A percentile compares a stretch with the other conserved stretches of the same genome.
Evolutionary conservation across 2,113 vertebrate genomes (phyloP).

Genomic region (Typhlomys cinereus): DNA sequence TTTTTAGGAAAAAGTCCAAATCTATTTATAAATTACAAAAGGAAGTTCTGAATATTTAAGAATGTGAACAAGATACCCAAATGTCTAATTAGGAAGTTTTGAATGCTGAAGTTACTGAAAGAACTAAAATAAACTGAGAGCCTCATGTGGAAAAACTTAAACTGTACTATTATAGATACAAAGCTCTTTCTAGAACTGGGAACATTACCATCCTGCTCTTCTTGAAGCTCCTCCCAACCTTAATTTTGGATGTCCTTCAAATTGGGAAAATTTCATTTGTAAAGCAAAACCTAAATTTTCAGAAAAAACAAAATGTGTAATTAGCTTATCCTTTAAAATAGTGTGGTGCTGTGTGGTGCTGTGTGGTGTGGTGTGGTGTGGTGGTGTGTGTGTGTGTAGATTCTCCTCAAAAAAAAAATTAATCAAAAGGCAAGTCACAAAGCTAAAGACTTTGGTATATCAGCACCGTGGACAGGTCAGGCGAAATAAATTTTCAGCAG

Average conservation of each 20-base stretch:
- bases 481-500: background rate
- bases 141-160: background rate
- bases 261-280: background rate
- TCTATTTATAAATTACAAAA: conserved; percentile 45
- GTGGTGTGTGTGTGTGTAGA: background rate
- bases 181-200: background rate
- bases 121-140: background rate
- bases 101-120: background rate
- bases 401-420: conserved; percentile 35
- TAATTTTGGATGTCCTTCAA: background rate
- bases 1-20: conserved; percentile 67
- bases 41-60: conserved; percentile 41
- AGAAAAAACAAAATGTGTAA: conserved; percentile 41
- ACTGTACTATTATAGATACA: background rate
- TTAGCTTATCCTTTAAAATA: conserved; percentile 29
- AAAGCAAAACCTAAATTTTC: conserved; percentile 36
- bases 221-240: background rate
- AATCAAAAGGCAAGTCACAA: background rate
- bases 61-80: conserved; percentile 3
- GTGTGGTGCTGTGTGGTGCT: background rate
- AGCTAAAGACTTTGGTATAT: background rate
- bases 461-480: background rate
- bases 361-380: background rate
- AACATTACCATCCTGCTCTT: background rate
- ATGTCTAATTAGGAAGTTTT: conserved; percentile 1